Conservation (phyloP, 53 echinoderm and acorn worm genomes). For the Holothuria scabra region DNA sequence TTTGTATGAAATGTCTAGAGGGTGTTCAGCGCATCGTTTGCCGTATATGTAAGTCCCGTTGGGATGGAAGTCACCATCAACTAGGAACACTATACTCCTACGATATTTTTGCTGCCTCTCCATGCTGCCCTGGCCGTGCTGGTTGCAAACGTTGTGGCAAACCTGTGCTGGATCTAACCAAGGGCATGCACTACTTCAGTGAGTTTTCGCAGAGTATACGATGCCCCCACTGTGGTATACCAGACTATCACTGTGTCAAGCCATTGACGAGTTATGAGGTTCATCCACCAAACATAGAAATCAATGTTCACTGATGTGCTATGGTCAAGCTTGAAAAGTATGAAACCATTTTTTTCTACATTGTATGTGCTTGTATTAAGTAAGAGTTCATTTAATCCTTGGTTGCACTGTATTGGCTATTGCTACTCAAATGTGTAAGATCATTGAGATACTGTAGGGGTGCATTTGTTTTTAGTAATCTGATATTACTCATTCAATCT, state of each 20-base stretch:
- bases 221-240: slow-evolving; percentile 96
- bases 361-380: neutral
- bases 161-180: slow-evolving; percentile 90
- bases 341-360: neutral
- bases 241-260: slow-evolving; percentile 97
- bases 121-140: slow-evolving; percentile 95
- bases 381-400: too few species aligned
- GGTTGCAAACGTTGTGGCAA: slow-evolving; percentile 97
- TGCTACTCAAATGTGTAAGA: too few species aligned
- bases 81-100: slow-evolving; percentile 98
- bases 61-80: slow-evolving; percentile 99
- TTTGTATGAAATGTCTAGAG: slow-evolving; percentile 98
- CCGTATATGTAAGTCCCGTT: slow-evolving; percentile 95
- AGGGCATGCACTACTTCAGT: slow-evolving; percentile 97
- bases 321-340: neutral
- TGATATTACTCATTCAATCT: too few species aligned
- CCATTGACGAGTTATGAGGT: slow-evolving; percentile 97
- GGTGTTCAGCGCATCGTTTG: slow-evolving; percentile 93
- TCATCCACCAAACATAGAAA: slow-evolving; percentile 51
- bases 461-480: too few species aligned
- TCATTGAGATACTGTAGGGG: too few species aligned
- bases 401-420: too few species aligned
- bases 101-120: slow-evolving; percentile 96
- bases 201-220: slow-evolving; percentile 96
- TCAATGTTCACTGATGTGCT: slow-evolving; percentile 39